These are phyloP conservation scores for Microtus montanus DNA, from an alignment of 2,113 vertebrate genomes.

Conservation along the genomic window DNA sequence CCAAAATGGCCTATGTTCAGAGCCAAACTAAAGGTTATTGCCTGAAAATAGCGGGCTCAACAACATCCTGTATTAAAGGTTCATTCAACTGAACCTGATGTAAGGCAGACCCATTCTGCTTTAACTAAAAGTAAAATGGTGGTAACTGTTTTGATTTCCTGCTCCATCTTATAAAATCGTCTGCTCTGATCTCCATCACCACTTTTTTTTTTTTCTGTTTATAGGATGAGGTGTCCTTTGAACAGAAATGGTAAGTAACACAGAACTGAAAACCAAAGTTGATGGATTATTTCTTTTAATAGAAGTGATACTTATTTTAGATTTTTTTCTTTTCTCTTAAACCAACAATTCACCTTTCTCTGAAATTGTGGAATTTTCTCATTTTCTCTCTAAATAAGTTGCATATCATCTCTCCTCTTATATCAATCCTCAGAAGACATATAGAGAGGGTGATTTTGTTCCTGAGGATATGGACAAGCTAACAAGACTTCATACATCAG, in stretches of 20 bases:
- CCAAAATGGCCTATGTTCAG: not conserved
- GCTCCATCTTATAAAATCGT: not conserved
- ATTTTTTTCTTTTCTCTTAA: not conserved
- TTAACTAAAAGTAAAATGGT: not conserved
- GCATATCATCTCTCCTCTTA: not conserved
- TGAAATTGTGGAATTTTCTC: not conserved
- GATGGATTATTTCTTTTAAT: not conserved
- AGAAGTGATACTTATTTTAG: not conserved
- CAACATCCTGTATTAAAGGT: not conserved
- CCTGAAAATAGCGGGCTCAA: not conserved
- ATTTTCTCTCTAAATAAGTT: not conserved
- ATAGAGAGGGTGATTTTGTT: not conserved
- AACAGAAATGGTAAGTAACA: not conserved
- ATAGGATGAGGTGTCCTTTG: not conserved
- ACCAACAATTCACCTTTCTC: not conserved
- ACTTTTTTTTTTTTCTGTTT: not conserved
- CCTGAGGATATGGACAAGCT: slow-evolving; percentile 67
- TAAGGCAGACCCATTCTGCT: not conserved
- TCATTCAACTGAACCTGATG: not conserved
- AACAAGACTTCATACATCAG: slow-evolving; percentile 8
- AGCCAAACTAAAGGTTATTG: not conserved
- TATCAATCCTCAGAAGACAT: not conserved
- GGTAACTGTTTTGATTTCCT: not conserved
- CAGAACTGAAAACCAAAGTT: not conserved
- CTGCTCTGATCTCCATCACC: no score